phyloP scores from a whole-genome alignment of 2,113 vertebrate genomes.

The Uria lomvia region DNA sequence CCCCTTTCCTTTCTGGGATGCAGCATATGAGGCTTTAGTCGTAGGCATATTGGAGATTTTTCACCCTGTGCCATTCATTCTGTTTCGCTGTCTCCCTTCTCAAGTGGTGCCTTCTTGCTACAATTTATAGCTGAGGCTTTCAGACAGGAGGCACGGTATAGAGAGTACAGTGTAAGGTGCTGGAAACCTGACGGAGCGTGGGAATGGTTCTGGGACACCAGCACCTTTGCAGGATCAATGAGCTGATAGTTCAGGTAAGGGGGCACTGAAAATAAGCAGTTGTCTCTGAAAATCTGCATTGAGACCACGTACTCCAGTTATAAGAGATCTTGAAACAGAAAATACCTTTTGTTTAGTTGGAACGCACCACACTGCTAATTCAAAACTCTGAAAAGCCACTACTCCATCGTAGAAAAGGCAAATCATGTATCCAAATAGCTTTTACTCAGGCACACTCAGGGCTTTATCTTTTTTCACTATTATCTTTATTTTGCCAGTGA shows the following conservation, averaged over 20 bases:
- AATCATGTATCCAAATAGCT: background rate
- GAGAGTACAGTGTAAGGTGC: background rate
- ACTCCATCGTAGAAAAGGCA: background rate
- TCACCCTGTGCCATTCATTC: rapidly evolving
- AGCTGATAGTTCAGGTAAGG: background rate
- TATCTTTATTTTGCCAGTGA: background rate
- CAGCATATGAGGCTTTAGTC: background rate
- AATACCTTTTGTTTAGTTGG: background rate
- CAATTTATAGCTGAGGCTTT: background rate
- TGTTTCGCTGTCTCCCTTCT: background rate
- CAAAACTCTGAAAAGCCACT: background rate
- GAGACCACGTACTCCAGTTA: background rate
- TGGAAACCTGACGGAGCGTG: background rate
- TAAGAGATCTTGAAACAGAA: background rate
- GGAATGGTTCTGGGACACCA: background rate
- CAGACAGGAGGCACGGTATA: background rate
- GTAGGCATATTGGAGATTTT: background rate
- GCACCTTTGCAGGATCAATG: background rate
- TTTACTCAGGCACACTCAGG: background rate
- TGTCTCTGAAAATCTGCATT: background rate
- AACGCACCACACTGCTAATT: background rate
- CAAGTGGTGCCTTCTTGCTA: background rate
- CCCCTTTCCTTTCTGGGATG: background rate
- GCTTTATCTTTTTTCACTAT: background rate
- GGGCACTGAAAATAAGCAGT: background rate